Percentiles rank a stretch among this genome's conserved stretches.
Evolutionary conservation across 2,888 invertebrate genomes (phyloP).

Genomic region (Maniola hyperantus): DNA sequence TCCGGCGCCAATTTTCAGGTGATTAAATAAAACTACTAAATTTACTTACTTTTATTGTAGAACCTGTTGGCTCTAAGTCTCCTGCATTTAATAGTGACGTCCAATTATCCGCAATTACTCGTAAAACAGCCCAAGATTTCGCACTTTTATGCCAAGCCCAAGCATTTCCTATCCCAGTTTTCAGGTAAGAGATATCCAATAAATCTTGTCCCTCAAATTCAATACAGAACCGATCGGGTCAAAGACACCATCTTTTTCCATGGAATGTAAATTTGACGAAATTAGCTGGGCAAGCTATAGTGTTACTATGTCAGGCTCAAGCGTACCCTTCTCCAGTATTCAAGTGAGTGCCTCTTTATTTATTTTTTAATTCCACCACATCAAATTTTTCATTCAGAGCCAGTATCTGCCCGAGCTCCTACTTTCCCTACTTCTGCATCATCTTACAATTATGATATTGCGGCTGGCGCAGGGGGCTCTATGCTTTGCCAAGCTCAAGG

Average conservation of each 20-base stretch:
- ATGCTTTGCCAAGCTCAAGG: slow-evolving; percentile 82
- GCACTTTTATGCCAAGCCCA: slow-evolving; percentile 89
- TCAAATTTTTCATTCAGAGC: slow-evolving; percentile 67
- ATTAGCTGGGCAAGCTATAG: slow-evolving; percentile 73
- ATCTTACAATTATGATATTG: slow-evolving; percentile 75
- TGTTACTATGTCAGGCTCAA: slow-evolving; percentile 87
- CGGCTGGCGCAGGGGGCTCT: slow-evolving; percentile 66
- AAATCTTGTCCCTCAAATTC: slow-evolving; percentile 47
- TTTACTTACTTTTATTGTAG: slow-evolving; percentile 68
- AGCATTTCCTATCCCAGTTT: slow-evolving; percentile 87
- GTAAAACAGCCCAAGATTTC: slow-evolving; percentile 84
- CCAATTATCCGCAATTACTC: slow-evolving; percentile 86
- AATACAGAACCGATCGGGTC: slow-evolving; percentile 83
- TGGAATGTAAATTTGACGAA: slow-evolving; percentile 82
- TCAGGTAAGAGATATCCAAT: slow-evolving; percentile 65
- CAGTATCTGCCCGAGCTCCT: slow-evolving; percentile 77
- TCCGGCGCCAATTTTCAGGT: slow-evolving; percentile 88
- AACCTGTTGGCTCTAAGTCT: slow-evolving; percentile 87
- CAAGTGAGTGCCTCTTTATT: slow-evolving; percentile 80
- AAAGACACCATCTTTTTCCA: slow-evolving; percentile 82
- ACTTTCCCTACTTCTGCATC: slow-evolving; percentile 78
- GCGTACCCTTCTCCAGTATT: slow-evolving; percentile 85
- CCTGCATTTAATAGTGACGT: slow-evolving; percentile 87
- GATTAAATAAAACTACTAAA: slow-evolving; percentile 53
- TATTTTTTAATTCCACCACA: slow-evolving; percentile 21